Evolutionary conservation across 2,797 vertebrate species (phyloP).

Genomic region (Acestrorhynchus altus): DNA sequence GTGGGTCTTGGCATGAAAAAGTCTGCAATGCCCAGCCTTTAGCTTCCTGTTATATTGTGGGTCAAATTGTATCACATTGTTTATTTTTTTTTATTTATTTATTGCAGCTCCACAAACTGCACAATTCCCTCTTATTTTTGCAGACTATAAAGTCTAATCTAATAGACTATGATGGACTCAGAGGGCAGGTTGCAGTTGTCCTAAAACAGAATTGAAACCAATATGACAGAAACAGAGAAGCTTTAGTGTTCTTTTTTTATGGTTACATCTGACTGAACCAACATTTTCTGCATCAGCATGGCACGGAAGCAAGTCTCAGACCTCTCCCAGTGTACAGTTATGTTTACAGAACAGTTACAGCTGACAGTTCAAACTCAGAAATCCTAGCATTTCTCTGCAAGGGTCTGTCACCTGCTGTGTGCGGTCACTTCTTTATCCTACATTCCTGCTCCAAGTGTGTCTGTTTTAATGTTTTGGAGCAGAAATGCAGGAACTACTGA

Average conservation of each 20-base stretch:
- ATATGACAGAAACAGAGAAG: not conserved
- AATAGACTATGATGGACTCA: not conserved
- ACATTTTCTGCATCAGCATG: not conserved
- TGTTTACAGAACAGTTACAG: not conserved
- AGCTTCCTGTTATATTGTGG: too few relatives aligned
- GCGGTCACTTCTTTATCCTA: slow-evolving; percentile 17
- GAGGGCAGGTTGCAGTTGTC: not conserved
- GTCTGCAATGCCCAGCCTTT: too few relatives aligned
- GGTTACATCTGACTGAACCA: not conserved
- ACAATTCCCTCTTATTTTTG: not conserved
- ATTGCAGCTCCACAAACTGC: too few relatives aligned
- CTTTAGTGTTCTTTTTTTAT: not conserved
- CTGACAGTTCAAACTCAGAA: not conserved
- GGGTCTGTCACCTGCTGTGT: not conserved
- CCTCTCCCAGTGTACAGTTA: not conserved
- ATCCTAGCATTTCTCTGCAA: not conserved
- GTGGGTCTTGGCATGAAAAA: too few relatives aligned
- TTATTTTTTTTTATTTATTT: too few relatives aligned
- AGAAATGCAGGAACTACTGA: slow-evolving; percentile 28
- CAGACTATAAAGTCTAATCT: not conserved
- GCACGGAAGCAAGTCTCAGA: too few relatives aligned
- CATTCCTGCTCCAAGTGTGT: not conserved
- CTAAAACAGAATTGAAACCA: slow-evolving; percentile 22
- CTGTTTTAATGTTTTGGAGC: slow-evolving; percentile 34
- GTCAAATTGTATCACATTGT: too few relatives aligned